Evolutionary conservation across 1,140 invertebrate species (phyloP).

Genomic region (Teleogryllus occipitalis): DNA sequence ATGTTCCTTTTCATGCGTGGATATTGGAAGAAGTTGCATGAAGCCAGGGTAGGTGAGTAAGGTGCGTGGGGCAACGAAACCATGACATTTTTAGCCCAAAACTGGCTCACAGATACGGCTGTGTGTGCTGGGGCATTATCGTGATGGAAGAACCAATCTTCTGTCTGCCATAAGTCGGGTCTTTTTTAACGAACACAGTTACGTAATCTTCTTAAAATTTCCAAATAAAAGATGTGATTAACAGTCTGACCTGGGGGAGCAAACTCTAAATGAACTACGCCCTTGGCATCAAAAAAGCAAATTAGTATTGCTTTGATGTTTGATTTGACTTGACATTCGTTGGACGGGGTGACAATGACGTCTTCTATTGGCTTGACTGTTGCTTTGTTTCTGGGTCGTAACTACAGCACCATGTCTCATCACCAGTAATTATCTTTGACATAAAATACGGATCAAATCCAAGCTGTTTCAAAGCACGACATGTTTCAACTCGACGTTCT

Average conservation of each 20-base stretch:
- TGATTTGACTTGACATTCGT: constrained; percentile 20
- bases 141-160: too few relatives aligned
- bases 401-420: constrained; percentile 21
- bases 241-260: constrained; percentile 26
- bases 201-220: constrained; percentile 22
- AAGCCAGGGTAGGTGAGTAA: too few relatives aligned
- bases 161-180: too few relatives aligned
- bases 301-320: constrained; percentile 21
- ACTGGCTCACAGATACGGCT: too few relatives aligned
- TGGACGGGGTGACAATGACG: constrained; percentile 8
- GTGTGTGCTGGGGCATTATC: too few relatives aligned
- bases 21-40: too few relatives aligned
- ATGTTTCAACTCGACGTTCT: constrained; percentile 21
- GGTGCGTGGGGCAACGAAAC: too few relatives aligned
- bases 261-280: constrained; percentile 16
- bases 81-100: too few relatives aligned
- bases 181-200: constrained; percentile 20
- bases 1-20: too few relatives aligned
- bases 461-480: constrained; percentile 18
- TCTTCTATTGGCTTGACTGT: constrained; percentile 23
- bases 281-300: constrained; percentile 19
- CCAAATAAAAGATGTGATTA: constrained; percentile 23
- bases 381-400: constrained; percentile 25
- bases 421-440: constrained; percentile 20
- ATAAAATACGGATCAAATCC: not conserved